Percentiles rank a stretch among this genome's conserved stretches.
phyloP scores from a whole-genome alignment of 2,113 vertebrate species.

The Plotosus lineatus region DNA sequence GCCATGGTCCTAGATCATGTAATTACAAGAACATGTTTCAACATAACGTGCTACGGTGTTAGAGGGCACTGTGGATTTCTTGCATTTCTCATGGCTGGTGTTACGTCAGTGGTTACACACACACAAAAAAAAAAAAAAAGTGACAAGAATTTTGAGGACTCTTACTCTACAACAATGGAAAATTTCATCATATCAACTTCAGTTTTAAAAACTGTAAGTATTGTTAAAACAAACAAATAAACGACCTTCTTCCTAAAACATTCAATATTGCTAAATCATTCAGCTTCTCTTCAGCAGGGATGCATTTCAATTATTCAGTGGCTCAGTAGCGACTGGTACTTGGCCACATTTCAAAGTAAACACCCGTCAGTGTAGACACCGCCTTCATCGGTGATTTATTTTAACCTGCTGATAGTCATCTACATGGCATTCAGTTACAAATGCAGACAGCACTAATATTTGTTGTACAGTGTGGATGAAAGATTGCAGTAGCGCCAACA shows the following conservation, averaged over 20 bases:
- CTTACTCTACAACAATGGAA: not conserved
- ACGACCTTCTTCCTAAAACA: not conserved
- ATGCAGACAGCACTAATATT: not conserved
- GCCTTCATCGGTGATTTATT: slow-evolving; percentile 55
- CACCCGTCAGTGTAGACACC: slow-evolving; percentile 18
- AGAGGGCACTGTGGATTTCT: not conserved
- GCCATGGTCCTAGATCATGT: slow-evolving; percentile 9
- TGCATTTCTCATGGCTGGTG: not conserved
- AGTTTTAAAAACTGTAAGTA: not conserved
- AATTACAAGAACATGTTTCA: not conserved
- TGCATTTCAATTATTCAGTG: slow-evolving; percentile 7
- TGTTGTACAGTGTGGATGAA: not conserved
- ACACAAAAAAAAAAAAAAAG: not conserved
- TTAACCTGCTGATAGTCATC: slow-evolving; percentile 56
- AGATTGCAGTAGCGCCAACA: not conserved
- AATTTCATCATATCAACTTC: slow-evolving; percentile 26
- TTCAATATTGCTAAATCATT: slow-evolving; percentile 19
- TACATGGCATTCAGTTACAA: slow-evolving; percentile 6
- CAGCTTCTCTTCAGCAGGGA: slow-evolving; percentile 3
- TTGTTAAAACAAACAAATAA: not conserved
- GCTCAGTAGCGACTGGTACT: slow-evolving; percentile 20
- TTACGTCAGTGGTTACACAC: slow-evolving; percentile 29
- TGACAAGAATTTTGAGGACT: not conserved
- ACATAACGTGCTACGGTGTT: slow-evolving; percentile 1
- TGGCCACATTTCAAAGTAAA: slow-evolving; percentile 5